These are phyloP conservation scores for Sapayoa aenigma DNA, from an alignment of 2,113 vertebrate species.

Conservation along the genomic window DNA sequence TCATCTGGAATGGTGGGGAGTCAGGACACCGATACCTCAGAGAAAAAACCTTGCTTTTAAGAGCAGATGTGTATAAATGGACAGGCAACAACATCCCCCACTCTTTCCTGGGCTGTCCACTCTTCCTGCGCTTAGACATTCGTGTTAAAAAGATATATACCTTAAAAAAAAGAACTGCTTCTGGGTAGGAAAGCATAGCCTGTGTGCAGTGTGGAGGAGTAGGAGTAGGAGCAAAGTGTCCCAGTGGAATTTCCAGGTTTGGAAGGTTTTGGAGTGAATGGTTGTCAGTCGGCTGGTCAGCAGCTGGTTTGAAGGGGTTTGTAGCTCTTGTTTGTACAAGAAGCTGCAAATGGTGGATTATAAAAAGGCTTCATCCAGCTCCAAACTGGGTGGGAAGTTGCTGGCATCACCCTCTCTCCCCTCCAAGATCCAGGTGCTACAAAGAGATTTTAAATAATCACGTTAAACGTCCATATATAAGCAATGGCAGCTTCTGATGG, in stretches of 20 bases:
- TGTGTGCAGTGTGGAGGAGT: neutral
- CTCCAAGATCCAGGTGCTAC: neutral
- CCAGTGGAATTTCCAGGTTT: neutral
- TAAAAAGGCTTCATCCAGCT: neutral
- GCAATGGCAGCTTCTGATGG: neutral
- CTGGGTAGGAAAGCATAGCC: neutral
- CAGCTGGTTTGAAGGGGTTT: neutral
- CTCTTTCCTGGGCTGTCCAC: neutral
- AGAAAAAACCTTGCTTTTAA: neutral
- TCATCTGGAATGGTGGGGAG: neutral
- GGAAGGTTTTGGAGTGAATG: neutral
- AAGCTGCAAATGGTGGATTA: neutral
- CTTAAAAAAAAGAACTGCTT: neutral
- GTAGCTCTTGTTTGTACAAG: neutral
- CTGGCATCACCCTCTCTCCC: neutral
- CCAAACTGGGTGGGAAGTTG: neutral
- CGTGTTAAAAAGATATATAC: neutral
- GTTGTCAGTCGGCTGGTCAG: neutral
- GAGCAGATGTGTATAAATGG: neutral
- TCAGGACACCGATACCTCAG: neutral
- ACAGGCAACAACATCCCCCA: neutral
- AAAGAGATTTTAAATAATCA: neutral
- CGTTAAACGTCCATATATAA: fast-evolving
- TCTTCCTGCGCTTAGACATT: neutral
- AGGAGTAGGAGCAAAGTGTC: neutral